Evolutionary conservation across 2,113 vertebrate species (phyloP).

Genomic region (Megalops atlanticus): DNA sequence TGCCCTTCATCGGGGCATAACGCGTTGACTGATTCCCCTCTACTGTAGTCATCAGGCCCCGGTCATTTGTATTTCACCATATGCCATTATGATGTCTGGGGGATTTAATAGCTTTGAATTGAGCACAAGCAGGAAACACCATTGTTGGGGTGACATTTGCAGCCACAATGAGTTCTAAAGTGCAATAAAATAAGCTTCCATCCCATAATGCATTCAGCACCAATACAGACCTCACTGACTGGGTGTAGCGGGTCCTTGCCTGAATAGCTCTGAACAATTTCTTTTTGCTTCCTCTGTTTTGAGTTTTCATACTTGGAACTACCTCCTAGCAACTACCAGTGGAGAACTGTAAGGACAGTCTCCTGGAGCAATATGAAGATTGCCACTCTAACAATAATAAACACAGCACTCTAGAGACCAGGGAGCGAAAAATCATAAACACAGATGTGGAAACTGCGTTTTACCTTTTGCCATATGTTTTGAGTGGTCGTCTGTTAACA

Average conservation of each 20-base stretch:
- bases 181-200: conserved; percentile 40
- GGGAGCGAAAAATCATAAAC: neutral
- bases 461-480: no score
- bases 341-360: neutral
- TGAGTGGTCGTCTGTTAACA: no score
- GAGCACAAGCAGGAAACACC: conserved; percentile 53
- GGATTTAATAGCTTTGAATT: conserved; percentile 10
- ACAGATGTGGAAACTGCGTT: no score
- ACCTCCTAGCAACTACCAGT: neutral
- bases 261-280: neutral
- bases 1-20: conserved; percentile 9
- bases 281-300: neutral
- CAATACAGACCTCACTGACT: conserved; percentile 24
- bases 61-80: neutral
- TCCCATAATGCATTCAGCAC: conserved; percentile 43
- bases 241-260: neutral
- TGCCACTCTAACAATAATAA: no score
- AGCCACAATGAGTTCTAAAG: conserved; percentile 53
- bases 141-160: conserved; percentile 70
- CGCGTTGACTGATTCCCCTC: conserved; percentile 24
- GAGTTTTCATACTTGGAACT: neutral
- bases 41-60: conserved; percentile 39
- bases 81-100: conserved; percentile 19
- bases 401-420: neutral
- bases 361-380: neutral